Conservation (phyloP, 2,113 vertebrate genomes). For the Crotalus viridis region DNA sequence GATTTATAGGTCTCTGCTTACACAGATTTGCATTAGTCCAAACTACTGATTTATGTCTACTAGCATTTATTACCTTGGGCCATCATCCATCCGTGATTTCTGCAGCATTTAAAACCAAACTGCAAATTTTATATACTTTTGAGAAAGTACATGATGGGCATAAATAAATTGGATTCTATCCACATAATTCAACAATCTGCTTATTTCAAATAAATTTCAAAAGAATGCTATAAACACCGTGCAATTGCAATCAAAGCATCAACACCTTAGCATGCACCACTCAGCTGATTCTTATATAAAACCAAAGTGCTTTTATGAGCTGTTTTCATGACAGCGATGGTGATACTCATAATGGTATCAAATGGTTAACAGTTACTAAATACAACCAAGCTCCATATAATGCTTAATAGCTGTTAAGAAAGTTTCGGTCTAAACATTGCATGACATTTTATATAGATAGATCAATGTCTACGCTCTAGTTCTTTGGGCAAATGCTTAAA, state of each 20-base stretch:
- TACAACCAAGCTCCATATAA: constrained; percentile 9
- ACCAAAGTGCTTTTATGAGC: background rate
- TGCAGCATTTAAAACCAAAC: background rate
- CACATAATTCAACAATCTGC: background rate
- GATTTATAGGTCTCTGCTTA: background rate
- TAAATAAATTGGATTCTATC: background rate
- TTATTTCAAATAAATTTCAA: background rate
- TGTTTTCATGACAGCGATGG: background rate
- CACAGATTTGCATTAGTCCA: background rate
- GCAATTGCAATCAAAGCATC: background rate
- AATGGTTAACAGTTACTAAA: background rate
- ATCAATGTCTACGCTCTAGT: constrained; percentile 42
- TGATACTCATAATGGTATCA: background rate
- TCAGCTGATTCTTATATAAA: background rate
- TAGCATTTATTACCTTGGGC: background rate
- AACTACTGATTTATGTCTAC: background rate
- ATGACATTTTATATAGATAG: constrained; percentile 33
- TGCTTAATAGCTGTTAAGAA: constrained; percentile 15
- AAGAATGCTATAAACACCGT: background rate
- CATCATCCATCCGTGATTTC: background rate
- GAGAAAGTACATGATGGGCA: background rate
- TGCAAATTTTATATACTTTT: background rate
- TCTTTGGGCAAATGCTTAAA: constrained; percentile 52
- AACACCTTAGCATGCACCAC: background rate
- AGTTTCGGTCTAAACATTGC: constrained; percentile 18